These are phyloP conservation scores for Platycheirus rosarum DNA, from an alignment of 2,888 invertebrate genomes.

Conservation along the genomic window DNA sequence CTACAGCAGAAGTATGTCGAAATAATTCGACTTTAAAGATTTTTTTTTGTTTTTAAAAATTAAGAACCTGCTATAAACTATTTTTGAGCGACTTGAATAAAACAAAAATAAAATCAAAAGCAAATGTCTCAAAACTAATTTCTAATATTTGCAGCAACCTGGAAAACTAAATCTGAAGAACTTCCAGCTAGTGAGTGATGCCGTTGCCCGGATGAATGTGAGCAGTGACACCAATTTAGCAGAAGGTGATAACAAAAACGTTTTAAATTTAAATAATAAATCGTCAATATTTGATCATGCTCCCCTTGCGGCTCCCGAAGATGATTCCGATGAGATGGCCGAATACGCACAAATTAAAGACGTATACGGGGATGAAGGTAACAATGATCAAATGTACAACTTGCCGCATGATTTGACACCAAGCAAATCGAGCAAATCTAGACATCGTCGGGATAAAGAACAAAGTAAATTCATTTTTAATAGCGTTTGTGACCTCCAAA, in stretches of 20 bases:
- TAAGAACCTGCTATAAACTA: no score
- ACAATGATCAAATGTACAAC: slow-evolving; percentile 84
- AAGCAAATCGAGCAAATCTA: slow-evolving; percentile 84
- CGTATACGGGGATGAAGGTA: slow-evolving; percentile 86
- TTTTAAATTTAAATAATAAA: slow-evolving; percentile 75
- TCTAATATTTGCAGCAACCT: slow-evolving; percentile 86
- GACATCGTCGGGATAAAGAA: slow-evolving; percentile 87
- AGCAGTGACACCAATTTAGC: slow-evolving; percentile 83
- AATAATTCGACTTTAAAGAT: no score
- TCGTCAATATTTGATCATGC: slow-evolving; percentile 85
- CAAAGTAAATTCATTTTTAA: slow-evolving; percentile 83
- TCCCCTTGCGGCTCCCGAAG: slow-evolving; percentile 90
- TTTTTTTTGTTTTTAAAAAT: no score
- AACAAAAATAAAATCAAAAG: no score
- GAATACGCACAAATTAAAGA: slow-evolving; percentile 88
- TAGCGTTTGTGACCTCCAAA: slow-evolving; percentile 61
- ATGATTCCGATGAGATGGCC: slow-evolving; percentile 87
- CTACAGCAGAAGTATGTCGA: no score
- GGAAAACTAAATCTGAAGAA: slow-evolving; percentile 95
- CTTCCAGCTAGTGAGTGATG: slow-evolving; percentile 94
- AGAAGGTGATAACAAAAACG: slow-evolving; percentile 81
- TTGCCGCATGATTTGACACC: slow-evolving; percentile 86
- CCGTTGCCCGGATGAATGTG: slow-evolving; percentile 89
- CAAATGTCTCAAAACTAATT: no score
- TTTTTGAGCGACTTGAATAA: no score